phyloP scores from a whole-genome alignment of 53 echinoderm and acorn worm species.

The Paracentrotus lividus region DNA sequence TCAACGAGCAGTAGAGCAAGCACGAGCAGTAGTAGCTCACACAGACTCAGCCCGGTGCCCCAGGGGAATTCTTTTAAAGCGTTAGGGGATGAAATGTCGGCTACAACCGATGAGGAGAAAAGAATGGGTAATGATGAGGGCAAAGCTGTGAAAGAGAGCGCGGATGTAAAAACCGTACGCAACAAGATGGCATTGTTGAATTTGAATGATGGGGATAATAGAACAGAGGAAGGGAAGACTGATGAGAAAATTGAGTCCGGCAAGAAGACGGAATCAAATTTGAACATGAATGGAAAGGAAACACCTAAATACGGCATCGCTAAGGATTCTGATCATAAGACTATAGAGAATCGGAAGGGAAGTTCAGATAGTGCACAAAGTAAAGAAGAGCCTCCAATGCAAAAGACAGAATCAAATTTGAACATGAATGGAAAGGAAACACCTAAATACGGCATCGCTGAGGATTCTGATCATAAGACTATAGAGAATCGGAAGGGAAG shows the following conservation, averaged over 20 bases:
- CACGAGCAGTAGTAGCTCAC: constrained; percentile 39
- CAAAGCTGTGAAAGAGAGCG: not conserved
- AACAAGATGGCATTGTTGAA: constrained; percentile 18
- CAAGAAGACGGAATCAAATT: not conserved
- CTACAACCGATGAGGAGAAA: constrained; percentile 45
- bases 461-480: constrained; percentile 36
- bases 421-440: constrained; percentile 51
- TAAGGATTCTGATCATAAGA: constrained; percentile 42
- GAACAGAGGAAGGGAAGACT: not conserved
- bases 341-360: constrained; percentile 6
- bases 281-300: constrained; percentile 56
- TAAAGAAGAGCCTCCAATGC: not conserved
- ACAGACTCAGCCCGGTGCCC: constrained; percentile 26
- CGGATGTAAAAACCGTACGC: not conserved
- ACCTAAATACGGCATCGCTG: constrained; percentile 44
- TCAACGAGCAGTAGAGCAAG: constrained; percentile 62
- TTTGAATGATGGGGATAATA: constrained; percentile 3
- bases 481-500: constrained; percentile 12
- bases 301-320: constrained; percentile 12
- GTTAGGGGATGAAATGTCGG: constrained; percentile 5
- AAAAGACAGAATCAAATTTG: not conserved
- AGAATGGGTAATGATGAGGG: constrained; percentile 11
- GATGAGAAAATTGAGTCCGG: not conserved
- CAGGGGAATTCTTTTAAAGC: not conserved
- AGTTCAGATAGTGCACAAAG: constrained; percentile 26